phyloP scores from a whole-genome alignment of 2,888 invertebrate genomes.

The Rhagophthalmus giganteus region DNA sequence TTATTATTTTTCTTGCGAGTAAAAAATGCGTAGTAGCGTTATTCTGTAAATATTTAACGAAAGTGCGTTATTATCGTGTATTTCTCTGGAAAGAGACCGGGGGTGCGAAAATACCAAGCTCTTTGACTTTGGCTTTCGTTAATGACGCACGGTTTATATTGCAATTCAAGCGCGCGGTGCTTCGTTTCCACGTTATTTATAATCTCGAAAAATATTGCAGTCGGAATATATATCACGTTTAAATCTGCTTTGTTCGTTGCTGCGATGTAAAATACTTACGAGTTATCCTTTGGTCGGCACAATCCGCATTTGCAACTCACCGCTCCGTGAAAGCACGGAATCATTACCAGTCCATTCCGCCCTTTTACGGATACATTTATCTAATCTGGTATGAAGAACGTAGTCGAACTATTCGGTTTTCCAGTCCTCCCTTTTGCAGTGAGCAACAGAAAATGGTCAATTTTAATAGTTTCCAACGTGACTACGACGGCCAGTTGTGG shows the following conservation, averaged over 20 bases:
- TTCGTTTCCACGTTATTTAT: conserved; percentile 33
- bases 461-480: too few species aligned
- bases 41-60: conserved; percentile 15
- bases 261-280: conserved; percentile 28
- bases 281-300: conserved; percentile 29
- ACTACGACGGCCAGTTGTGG: too few species aligned
- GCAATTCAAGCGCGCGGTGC: conserved; percentile 32
- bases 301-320: conserved; percentile 34
- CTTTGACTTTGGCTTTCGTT: conserved; percentile 4
- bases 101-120: too few species aligned
- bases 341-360: conserved; percentile 38
- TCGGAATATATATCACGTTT: conserved; percentile 37
- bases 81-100: too few species aligned
- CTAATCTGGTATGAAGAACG: conserved; percentile 35
- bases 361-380: conserved; percentile 41
- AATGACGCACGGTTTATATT: conserved; percentile 27
- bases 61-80: too few species aligned
- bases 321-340: conserved; percentile 37
- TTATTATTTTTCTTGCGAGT: conserved; percentile 7
- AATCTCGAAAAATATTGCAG: conserved; percentile 34
- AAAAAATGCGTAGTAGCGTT: conserved; percentile 17
- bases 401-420: conserved; percentile 15
- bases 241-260: conserved; percentile 37
- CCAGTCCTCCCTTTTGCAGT: conserved; percentile 2
- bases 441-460: too few species aligned